phyloP scores from a whole-genome alignment of 2,797 vertebrate genomes.

The Anniella stebbinsi region DNA sequence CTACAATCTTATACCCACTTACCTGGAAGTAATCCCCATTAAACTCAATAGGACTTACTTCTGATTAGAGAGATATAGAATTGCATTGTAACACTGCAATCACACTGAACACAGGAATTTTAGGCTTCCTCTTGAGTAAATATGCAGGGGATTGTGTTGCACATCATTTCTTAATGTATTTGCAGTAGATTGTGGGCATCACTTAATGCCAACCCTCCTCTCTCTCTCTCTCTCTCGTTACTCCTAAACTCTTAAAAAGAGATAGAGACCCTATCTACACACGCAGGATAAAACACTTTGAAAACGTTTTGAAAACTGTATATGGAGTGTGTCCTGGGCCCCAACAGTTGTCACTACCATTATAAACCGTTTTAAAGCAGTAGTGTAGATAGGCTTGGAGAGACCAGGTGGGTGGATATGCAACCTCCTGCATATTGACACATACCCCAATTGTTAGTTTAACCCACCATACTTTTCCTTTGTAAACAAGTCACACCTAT shows the following conservation, averaged over 20 bases:
- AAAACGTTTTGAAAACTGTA: too few species aligned
- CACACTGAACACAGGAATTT: background rate
- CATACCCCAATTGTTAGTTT: background rate
- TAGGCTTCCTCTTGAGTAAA: background rate
- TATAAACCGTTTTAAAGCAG: too few species aligned
- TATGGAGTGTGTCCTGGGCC: too few species aligned
- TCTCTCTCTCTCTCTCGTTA: too few species aligned
- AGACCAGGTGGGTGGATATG: background rate
- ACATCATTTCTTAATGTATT: background rate
- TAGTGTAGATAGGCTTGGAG: too few species aligned
- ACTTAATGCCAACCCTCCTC: background rate
- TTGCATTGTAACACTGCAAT: background rate
- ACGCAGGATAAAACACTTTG: too few species aligned
- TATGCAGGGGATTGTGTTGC: background rate
- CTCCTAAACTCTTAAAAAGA: background rate
- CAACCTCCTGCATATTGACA: background rate
- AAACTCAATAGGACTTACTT: background rate
- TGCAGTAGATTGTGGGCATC: background rate
- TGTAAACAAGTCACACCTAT: background rate
- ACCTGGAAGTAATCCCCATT: background rate
- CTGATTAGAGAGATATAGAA: background rate
- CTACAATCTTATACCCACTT: background rate
- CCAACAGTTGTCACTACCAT: too few species aligned
- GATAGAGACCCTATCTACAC: too few species aligned
- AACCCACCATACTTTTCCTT: background rate